A percentile compares a stretch with the other conserved stretches of the same genome.
Evolutionary conservation across 2,888 invertebrate genomes (phyloP).

Genomic region (Sepioteuthis lessoniana): DNA sequence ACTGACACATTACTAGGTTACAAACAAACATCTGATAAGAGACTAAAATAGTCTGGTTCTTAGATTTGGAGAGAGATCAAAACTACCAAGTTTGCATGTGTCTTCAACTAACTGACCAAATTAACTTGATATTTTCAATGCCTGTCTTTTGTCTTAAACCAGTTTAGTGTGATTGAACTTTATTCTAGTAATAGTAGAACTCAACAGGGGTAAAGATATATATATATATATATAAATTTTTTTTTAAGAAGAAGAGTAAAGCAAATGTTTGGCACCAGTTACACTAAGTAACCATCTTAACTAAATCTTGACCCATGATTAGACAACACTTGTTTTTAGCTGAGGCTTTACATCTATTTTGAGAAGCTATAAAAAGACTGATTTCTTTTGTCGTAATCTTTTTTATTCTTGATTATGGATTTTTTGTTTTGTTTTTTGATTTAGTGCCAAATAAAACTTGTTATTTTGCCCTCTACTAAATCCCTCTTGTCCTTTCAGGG

Average conservation of each 20-base stretch:
- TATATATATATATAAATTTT: too few relatives aligned
- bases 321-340: neutral
- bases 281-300: neutral
- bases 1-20: neutral
- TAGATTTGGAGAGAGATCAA: neutral
- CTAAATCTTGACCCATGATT: conserved; percentile 23
- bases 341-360: neutral
- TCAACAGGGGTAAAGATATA: too few relatives aligned
- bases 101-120: neutral
- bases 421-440: neutral
- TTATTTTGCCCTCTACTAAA: neutral
- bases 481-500: neutral
- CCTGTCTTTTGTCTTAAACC: neutral
- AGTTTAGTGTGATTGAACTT: neutral
- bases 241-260: neutral
- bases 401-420: neutral
- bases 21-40: neutral
- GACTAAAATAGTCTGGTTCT: neutral
- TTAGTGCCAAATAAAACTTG: neutral
- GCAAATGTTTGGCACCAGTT: neutral
- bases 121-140: neutral
- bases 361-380: neutral
- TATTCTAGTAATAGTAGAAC: too few relatives aligned
- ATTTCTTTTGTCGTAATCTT: neutral
- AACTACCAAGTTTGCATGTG: neutral